phyloP scores from a whole-genome alignment of 2,797 vertebrate genomes.

The Scolopax rusticola region DNA sequence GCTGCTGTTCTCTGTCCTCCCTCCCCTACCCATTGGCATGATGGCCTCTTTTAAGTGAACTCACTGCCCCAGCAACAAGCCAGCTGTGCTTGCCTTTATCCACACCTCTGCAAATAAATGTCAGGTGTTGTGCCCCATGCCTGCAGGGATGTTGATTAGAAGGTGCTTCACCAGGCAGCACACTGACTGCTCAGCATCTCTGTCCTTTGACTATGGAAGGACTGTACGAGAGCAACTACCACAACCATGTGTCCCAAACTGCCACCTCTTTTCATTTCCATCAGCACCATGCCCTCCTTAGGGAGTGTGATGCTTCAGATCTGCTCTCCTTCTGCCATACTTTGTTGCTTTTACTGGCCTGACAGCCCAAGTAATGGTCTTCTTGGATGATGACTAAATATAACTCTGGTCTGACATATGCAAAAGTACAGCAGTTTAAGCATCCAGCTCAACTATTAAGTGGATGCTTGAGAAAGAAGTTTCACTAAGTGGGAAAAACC shows the following conservation, averaged over 20 bases:
- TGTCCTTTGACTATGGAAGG: neutral
- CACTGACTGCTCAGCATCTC: neutral
- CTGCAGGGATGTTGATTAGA: neutral
- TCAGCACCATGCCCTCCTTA: neutral
- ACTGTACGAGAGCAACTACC: neutral
- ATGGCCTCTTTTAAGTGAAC: neutral
- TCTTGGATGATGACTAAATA: neutral
- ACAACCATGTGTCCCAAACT: neutral
- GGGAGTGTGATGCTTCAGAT: neutral
- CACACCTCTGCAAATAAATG: neutral
- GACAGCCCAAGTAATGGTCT: neutral
- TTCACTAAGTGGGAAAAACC: neutral
- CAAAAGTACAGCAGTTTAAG: neutral
- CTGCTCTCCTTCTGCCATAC: neutral
- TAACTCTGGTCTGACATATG: neutral
- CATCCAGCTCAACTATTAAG: neutral
- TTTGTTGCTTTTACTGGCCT: conserved; percentile 3
- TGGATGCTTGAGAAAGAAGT: neutral
- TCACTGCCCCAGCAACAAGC: neutral
- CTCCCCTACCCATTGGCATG: neutral
- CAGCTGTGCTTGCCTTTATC: neutral
- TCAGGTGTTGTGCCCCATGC: neutral
- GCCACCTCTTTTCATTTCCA: neutral
- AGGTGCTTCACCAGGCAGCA: neutral
- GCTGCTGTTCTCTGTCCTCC: conserved; percentile 7